Conservation (phyloP, 2,888 invertebrate species). For the Perithous albicinctus region DNA sequence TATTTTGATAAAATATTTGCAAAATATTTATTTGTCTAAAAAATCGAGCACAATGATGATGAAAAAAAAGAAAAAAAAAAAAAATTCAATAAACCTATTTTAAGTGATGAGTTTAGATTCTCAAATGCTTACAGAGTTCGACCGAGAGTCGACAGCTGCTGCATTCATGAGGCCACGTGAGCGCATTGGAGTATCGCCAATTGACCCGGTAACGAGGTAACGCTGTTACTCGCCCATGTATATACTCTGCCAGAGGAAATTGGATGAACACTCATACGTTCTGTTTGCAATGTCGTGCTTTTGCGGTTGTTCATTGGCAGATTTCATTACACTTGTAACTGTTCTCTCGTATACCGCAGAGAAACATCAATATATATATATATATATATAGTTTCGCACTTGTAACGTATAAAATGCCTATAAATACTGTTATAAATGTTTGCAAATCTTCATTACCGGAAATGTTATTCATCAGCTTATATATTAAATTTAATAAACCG, state of each 20-base stretch:
- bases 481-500: too few species aligned
- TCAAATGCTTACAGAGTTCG: neutral
- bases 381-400: too few species aligned
- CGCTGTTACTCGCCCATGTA: neutral
- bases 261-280: neutral
- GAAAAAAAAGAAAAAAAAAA: too few species aligned
- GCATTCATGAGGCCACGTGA: conserved; percentile 19
- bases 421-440: too few species aligned
- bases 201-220: conserved; percentile 44
- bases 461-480: too few species aligned
- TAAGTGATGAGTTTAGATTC: conserved; percentile 10
- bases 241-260: neutral
- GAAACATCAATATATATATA: too few species aligned
- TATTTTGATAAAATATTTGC: too few species aligned
- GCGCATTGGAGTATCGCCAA: conserved; percentile 48
- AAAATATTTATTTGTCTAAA: too few species aligned
- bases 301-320: neutral
- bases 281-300: neutral
- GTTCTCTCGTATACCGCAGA: too few species aligned
- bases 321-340: conserved; percentile 1
- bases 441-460: too few species aligned
- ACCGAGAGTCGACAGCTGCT: conserved; percentile 7
- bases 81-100: conserved; percentile 7
- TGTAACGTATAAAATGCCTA: too few species aligned
- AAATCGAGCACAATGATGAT: too few species aligned